phyloP scores from a whole-genome alignment of 1,140 invertebrate species.

The Drosophila pseudoananassae region DNA sequence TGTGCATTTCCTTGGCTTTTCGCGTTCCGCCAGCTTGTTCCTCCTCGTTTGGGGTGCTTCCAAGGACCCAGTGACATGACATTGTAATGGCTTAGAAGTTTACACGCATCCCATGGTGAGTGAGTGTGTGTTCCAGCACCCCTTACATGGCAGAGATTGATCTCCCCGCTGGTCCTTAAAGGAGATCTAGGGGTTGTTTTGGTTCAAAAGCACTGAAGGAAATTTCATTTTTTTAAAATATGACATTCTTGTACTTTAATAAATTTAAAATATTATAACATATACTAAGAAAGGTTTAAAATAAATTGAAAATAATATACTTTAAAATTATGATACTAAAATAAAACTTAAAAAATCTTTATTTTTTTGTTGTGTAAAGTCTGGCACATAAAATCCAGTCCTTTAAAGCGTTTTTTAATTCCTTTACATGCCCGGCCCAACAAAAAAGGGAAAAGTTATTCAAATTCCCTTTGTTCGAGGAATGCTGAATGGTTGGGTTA shows the following conservation, averaged over 20 bases:
- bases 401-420: conserved; percentile 78
- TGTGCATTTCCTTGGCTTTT: conserved; percentile 62
- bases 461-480: conserved; percentile 55
- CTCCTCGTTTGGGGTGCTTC: conserved; percentile 66
- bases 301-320: not conserved
- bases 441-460: conserved; percentile 51
- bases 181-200: conserved; percentile 52
- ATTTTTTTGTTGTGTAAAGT: conserved; percentile 9
- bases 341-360: no score
- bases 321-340: not conserved
- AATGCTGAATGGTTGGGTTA: conserved; percentile 37
- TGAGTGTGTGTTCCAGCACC: conserved; percentile 47
- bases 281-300: not conserved
- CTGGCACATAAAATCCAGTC: conserved; percentile 8
- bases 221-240: not conserved
- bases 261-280: no score
- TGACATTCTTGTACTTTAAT: no score
- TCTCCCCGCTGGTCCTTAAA: conserved; percentile 29
- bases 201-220: conserved; percentile 27
- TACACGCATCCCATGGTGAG: conserved; percentile 71
- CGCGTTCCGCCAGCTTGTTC: conserved; percentile 16
- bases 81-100: conserved; percentile 77
- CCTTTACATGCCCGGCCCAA: conserved; percentile 58
- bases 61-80: conserved; percentile 80
- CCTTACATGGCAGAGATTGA: conserved; percentile 50